Percentiles rank a stretch among this genome's conserved stretches.
These are phyloP conservation scores for Xenopus laevis DNA, from an alignment of 2,113 vertebrate species.

Conservation along the genomic window DNA sequence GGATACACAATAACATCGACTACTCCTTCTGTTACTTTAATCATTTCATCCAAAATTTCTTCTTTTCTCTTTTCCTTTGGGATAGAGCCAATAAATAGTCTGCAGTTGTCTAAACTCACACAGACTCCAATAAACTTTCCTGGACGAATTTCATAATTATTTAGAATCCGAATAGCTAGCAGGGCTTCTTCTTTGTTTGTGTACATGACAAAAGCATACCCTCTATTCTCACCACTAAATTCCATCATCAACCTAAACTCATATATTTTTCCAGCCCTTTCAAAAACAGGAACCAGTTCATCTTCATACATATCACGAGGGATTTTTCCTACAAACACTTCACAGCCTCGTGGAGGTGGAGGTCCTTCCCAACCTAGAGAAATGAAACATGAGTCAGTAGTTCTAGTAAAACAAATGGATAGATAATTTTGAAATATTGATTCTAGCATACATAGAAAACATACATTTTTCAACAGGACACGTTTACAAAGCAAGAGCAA, in stretches of 20 bases:
- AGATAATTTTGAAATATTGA: too few relatives aligned
- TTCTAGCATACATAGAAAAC: too few relatives aligned
- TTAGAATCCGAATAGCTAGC: conserved; percentile 81
- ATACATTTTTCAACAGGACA: too few relatives aligned
- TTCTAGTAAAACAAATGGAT: too few relatives aligned
- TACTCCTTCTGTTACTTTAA: conserved; percentile 87
- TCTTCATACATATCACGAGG: conserved; percentile 94
- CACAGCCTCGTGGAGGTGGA: conserved; percentile 88
- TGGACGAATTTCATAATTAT: conserved; percentile 87
- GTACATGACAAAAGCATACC: conserved; percentile 96
- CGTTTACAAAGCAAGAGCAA: too few relatives aligned
- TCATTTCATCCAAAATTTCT: conserved; percentile 92
- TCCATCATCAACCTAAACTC: conserved; percentile 97
- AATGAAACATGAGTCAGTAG: background rate
- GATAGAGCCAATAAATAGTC: conserved; percentile 90
- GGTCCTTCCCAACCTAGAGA: conserved; percentile 86
- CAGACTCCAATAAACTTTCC: conserved; percentile 93
- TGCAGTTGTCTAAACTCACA: conserved; percentile 90
- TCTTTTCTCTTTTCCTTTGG: conserved; percentile 91
- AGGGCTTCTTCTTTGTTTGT: conserved; percentile 84
- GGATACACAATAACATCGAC: conserved; percentile 91
- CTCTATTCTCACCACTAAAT: conserved; percentile 92
- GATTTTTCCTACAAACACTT: conserved; percentile 97
- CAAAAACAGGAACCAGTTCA: conserved; percentile 87
- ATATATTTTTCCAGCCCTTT: conserved; percentile 84